A percentile compares a stretch with the other conserved stretches of the same genome.
These are phyloP conservation scores for Drosophila saltans DNA, from an alignment of 1,140 invertebrate species.

Conservation along the genomic window DNA sequence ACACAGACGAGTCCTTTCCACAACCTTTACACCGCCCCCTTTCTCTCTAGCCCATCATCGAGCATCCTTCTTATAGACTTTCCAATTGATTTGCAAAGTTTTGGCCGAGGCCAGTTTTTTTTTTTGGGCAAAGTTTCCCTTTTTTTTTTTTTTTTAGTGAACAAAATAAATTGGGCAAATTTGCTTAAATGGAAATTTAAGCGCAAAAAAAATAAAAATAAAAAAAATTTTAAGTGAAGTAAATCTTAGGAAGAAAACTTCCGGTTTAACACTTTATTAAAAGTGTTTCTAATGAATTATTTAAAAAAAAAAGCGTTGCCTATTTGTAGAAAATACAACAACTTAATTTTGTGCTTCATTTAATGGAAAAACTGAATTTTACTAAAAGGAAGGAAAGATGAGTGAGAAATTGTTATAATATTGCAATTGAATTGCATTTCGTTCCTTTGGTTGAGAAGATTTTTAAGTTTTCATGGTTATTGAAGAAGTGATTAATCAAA, in stretches of 20 bases:
- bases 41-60: neutral
- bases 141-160: neutral
- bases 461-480: too few species aligned
- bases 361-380: too few species aligned
- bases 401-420: too few species aligned
- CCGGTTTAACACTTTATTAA: neutral
- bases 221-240: neutral
- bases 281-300: neutral
- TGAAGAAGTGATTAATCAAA: too few species aligned
- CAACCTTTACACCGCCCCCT: too few species aligned
- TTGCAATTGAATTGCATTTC: too few species aligned
- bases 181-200: conserved; percentile 11
- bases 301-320: too few species aligned
- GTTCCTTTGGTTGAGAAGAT: too few species aligned
- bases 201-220: neutral
- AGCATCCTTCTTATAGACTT: conserved; percentile 2
- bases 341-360: too few species aligned
- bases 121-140: conserved; percentile 12
- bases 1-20: neutral
- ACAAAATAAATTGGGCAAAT: conserved; percentile 7
- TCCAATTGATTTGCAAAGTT: conserved; percentile 11
- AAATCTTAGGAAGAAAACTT: neutral
- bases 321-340: too few species aligned
- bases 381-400: too few species aligned
- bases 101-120: neutral